phyloP scores from a whole-genome alignment of 37 sponge, comb jelly and placozoan genomes.

The Halichondria panicea region DNA sequence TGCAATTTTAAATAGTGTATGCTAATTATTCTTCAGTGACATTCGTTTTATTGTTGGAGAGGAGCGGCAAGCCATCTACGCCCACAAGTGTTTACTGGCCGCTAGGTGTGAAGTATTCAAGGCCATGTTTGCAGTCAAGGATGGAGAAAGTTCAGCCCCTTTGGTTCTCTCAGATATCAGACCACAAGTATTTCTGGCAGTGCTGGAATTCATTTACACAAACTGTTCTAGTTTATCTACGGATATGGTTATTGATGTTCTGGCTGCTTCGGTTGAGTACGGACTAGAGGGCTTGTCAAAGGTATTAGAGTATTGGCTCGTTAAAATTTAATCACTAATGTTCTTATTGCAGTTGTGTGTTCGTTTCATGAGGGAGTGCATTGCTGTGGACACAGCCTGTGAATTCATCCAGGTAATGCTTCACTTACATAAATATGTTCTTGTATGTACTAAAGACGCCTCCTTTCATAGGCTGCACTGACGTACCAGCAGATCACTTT shows the following conservation, averaged over 20 bases:
- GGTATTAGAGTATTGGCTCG: no score
- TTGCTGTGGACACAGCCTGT: conserved; percentile 89
- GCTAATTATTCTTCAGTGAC: conserved; percentile 71
- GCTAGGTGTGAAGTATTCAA: conserved; percentile 97
- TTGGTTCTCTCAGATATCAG: conserved; percentile 92
- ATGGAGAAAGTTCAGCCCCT: conserved; percentile 42
- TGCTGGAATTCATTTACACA: conserved; percentile 97
- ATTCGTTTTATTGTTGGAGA: conserved; percentile 93
- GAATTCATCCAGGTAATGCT: conserved; percentile 80
- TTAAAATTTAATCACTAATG: no score
- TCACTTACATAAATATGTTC: not conserved
- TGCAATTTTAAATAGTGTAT: no score
- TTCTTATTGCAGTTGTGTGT: conserved; percentile 76
- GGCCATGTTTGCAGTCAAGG: conserved; percentile 91
- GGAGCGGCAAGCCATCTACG: conserved; percentile 81
- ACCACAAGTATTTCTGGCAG: conserved; percentile 83
- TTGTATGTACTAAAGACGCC: not conserved
- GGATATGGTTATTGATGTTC: conserved; percentile 77
- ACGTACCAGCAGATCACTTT: conserved; percentile 90
- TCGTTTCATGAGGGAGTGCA: conserved; percentile 83
- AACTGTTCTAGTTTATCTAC: conserved; percentile 87
- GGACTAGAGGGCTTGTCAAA: conserved; percentile 91
- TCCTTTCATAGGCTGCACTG: conserved; percentile 80
- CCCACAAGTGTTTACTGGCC: conserved; percentile 81
- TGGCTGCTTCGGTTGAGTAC: conserved; percentile 92